A percentile compares a stretch with the other conserved stretches of the same genome.
Evolutionary conservation across 2,113 vertebrate genomes (phyloP).

Genomic region (Montifringilla adamsi): DNA sequence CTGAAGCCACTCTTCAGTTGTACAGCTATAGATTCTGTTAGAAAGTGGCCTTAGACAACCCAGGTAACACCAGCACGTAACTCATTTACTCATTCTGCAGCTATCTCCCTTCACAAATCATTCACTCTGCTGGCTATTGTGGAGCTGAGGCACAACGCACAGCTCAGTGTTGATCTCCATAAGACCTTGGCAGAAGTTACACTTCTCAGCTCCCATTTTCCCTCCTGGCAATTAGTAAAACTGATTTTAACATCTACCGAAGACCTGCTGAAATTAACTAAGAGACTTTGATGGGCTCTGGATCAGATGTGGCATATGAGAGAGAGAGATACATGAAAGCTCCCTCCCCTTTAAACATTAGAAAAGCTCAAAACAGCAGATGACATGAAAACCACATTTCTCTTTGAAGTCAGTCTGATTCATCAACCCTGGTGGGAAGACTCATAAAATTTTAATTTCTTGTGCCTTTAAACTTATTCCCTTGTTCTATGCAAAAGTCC

Average conservation of each 20-base stretch:
- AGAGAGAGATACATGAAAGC: slow-evolving; percentile 3
- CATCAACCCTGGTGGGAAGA: slow-evolving; percentile 34
- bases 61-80: accelerated
- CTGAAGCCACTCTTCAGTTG: neutral
- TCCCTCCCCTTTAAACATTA: neutral
- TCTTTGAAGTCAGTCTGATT: slow-evolving; percentile 49
- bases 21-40: neutral
- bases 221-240: neutral
- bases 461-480: slow-evolving; percentile 19
- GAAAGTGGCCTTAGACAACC: accelerated
- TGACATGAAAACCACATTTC: slow-evolving; percentile 17
- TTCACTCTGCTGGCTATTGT: neutral
- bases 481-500: neutral
- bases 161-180: neutral
- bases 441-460: slow-evolving; percentile 41
- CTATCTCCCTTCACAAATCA: neutral
- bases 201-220: neutral
- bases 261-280: neutral
- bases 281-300: neutral
- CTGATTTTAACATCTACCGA: neutral
- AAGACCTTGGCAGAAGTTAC: neutral
- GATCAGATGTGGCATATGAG: neutral
- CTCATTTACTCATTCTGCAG: neutral
- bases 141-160: neutral
- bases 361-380: slow-evolving; percentile 19